phyloP scores from a whole-genome alignment of 2,797 vertebrate genomes.

The Diglossa cyanea region DNA sequence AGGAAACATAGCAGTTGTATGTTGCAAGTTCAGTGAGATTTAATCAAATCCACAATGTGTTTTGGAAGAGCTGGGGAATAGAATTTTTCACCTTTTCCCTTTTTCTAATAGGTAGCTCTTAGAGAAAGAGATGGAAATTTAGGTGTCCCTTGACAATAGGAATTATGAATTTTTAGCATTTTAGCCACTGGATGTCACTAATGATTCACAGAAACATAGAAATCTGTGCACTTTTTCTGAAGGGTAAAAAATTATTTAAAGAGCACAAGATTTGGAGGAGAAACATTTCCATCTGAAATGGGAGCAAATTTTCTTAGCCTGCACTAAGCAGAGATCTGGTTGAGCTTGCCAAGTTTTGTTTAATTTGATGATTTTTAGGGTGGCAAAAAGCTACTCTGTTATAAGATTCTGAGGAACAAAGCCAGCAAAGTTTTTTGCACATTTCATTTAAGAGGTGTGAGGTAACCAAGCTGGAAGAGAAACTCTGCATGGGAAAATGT shows the following conservation, averaged over 20 bases:
- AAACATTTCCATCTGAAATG: neutral
- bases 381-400: neutral
- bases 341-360: neutral
- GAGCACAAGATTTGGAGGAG: neutral
- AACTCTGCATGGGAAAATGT: neutral
- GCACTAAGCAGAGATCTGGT: neutral
- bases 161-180: neutral
- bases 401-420: neutral
- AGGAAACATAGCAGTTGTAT: neutral
- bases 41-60: neutral
- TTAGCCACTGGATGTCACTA: slow-evolving; percentile 62
- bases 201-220: neutral
- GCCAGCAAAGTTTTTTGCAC: neutral
- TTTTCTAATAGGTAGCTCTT: neutral
- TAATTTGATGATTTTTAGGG: neutral
- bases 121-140: neutral
- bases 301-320: neutral
- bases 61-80: neutral
- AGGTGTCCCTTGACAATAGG: neutral
- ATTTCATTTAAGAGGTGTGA: neutral
- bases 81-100: neutral
- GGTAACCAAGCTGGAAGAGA: neutral
- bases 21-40: neutral
- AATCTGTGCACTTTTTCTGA: slow-evolving; percentile 20
- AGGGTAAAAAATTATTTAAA: neutral